Conservation (phyloP, 2,888 invertebrate species). For the Athetis lepigone region DNA sequence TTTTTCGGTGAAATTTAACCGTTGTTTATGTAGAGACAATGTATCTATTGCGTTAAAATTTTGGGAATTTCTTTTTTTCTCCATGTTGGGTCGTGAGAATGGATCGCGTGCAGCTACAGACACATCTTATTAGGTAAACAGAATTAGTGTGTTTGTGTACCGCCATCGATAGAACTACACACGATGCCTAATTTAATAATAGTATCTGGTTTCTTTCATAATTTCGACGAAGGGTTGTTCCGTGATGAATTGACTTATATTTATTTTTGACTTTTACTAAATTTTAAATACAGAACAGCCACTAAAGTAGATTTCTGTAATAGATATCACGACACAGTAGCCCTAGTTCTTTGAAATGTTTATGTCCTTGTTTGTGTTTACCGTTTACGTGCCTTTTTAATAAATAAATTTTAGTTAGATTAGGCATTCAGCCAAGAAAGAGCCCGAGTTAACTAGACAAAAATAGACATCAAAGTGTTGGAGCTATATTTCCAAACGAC, state of each 20-base stretch:
- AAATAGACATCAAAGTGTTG: conserved; percentile 59
- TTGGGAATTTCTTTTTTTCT: conserved; percentile 80
- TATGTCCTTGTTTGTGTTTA: neutral
- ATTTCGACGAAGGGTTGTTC: conserved; percentile 22
- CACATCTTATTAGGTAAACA: conserved; percentile 86
- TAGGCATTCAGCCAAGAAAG: conserved; percentile 29
- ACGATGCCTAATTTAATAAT: conserved; percentile 58
- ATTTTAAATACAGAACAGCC: neutral
- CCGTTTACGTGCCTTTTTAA: neutral
- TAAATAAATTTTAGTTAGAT: conserved; percentile 19
- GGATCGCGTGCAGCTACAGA: conserved; percentile 78
- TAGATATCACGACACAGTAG: too few species aligned
- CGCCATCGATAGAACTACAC: conserved; percentile 59
- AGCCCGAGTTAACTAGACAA: conserved; percentile 18
- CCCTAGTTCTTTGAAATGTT: neutral
- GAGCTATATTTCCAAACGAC: conserved; percentile 25
- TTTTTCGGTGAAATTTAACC: conserved; percentile 82
- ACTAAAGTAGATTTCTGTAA: too few species aligned
- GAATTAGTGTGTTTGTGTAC: conserved; percentile 78
- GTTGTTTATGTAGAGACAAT: conserved; percentile 87
- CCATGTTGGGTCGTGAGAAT: conserved; percentile 86
- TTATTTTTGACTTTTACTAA: neutral
- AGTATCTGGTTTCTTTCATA: conserved; percentile 32
- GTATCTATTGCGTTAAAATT: conserved; percentile 86
- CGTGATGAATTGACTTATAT: conserved; percentile 6